These are phyloP conservation scores for Gavia stellata DNA, from an alignment of 2,113 vertebrate genomes.

Conservation along the genomic window DNA sequence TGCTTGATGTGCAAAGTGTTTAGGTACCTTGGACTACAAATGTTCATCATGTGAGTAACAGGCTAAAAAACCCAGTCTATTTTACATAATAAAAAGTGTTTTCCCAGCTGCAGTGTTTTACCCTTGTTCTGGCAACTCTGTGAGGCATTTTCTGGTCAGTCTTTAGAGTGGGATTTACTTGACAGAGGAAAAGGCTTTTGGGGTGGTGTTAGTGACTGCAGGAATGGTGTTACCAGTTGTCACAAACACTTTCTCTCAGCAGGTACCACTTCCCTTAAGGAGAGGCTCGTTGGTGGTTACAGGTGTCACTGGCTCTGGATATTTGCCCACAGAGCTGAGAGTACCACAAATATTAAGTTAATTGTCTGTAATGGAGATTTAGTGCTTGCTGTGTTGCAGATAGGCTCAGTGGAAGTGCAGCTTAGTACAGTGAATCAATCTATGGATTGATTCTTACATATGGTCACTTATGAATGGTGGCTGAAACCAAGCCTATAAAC, in stretches of 20 bases:
- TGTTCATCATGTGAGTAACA: not conserved
- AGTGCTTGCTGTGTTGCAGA: not conserved
- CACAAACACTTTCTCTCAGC: not conserved
- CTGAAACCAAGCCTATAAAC: not conserved
- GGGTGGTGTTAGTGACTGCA: not conserved
- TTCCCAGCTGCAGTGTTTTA: not conserved
- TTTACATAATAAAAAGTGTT: not conserved
- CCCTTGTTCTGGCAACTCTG: not conserved
- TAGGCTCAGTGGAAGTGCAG: not conserved
- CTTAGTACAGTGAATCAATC: not conserved
- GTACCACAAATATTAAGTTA: not conserved
- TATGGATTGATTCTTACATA: not conserved
- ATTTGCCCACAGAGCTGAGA: not conserved
- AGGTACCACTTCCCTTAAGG: not conserved
- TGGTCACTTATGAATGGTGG: not conserved
- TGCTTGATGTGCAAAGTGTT: not conserved
- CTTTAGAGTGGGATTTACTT: not conserved
- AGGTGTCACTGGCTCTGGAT: not conserved
- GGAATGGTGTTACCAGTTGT: not conserved
- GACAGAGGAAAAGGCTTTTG: not conserved
- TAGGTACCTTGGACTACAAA: not conserved
- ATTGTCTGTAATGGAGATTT: not conserved
- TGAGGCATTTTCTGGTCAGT: not conserved
- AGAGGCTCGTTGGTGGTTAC: not conserved
- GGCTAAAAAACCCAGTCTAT: not conserved